phyloP scores from a whole-genome alignment of 2,888 invertebrate genomes.

The Conomelus anceps region DNA sequence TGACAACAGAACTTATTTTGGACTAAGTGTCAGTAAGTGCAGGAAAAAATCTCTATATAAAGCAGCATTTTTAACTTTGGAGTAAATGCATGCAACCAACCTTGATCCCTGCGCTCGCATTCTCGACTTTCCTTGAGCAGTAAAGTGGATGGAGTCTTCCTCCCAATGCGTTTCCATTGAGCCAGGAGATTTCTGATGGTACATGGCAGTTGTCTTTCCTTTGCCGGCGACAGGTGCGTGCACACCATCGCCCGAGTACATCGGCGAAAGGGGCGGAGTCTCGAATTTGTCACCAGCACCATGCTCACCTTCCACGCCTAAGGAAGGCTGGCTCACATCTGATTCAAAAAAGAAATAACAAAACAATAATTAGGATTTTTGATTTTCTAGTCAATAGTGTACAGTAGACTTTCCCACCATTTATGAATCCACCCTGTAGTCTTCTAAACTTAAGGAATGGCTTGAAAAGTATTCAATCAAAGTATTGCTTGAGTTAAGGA shows the following conservation, averaged over 20 bases:
- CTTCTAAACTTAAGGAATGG: too few species aligned
- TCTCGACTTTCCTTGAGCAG: slow-evolving; percentile 25
- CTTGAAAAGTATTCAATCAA: too few species aligned
- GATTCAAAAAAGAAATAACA: slow-evolving; percentile 18
- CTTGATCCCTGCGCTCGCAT: slow-evolving; percentile 31
- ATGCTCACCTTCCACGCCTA: slow-evolving; percentile 59
- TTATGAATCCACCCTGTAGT: too few species aligned
- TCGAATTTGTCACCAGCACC: slow-evolving; percentile 41
- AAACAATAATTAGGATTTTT: too few species aligned
- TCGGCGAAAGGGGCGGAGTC: slow-evolving; percentile 56
- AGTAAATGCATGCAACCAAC: slow-evolving; percentile 15
- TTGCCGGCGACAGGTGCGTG: slow-evolving; percentile 24
- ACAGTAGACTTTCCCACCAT: too few species aligned
- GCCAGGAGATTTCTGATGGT: slow-evolving; percentile 35
- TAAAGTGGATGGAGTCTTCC: slow-evolving; percentile 47
- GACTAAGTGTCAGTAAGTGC: too few species aligned
- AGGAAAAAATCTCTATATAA: too few species aligned
- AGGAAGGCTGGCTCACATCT: slow-evolving; percentile 71
- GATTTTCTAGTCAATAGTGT: too few species aligned
- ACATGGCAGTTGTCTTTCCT: slow-evolving; percentile 29
- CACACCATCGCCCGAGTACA: slow-evolving; percentile 51
- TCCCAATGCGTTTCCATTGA: slow-evolving; percentile 65
- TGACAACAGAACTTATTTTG: too few species aligned
- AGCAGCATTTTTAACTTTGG: background rate
- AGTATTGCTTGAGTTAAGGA: too few species aligned